Base-by-base conservation (phyloP, 2,113 vertebrate species). In the Thunnus thynnus region DNA sequence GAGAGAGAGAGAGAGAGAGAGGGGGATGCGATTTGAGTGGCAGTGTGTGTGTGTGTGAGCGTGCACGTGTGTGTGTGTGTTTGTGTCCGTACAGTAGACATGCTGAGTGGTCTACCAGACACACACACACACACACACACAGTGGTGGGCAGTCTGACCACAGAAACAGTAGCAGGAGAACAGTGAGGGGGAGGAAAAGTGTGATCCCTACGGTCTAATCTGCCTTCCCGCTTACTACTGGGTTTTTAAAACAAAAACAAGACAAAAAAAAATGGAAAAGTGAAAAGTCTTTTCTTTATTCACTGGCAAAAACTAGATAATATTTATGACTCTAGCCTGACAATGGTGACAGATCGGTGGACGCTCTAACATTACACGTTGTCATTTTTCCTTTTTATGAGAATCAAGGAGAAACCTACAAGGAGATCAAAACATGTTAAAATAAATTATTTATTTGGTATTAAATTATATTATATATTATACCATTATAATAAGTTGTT, bases 81-180 rank as follows among this genome's bases (percentile, higher is more conserved):
- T 27, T 65, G 75, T 73, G 58, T 78, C 72, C 13, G n/a, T 79
- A 83, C 72, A 83, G 85, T 79, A 68, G 64, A 82, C 36, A 61
- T 25, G 11, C 62, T 67, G 87, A 93, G 76, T 88, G 74, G 80
- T 88, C 78, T 85, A 88, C 60, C 89, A 93, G 84, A 93, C 68
- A 76, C 63, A 68, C 74, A 60, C 77, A 91, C 89, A 91, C 85
- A 94, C 77, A 75, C 91, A 92, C 89, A 93, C 89, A 79, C 52
- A 32, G 17, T n/a, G 48, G 41, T 63, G 75, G 64, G 51, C 58
- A 80, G 85, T 84, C 71, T 69, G 60, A 87, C 80, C 25, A 13
- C 78, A 87, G 76, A 80, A 89, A 91, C 82, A 87, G 86, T 86
- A 88, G 85, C 87, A 89, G 68, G 22, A 82, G 76, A 72, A 82